phyloP scores from a whole-genome alignment of 1,140 invertebrate species.

The Sitophilus oryzae region DNA sequence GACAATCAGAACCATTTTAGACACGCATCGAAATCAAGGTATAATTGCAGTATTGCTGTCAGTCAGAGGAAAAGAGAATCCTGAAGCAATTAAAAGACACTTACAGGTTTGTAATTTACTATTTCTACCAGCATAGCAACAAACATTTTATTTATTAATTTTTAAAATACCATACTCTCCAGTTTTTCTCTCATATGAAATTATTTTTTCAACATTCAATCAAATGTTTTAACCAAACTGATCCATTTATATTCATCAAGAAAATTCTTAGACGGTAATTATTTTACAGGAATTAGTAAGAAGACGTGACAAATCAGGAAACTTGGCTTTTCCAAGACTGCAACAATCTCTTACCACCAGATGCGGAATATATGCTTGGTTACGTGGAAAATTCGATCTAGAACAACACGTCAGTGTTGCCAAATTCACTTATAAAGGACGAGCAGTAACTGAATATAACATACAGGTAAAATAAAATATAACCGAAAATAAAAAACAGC shows the following conservation, averaged over 20 bases:
- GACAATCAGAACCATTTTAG: constrained; percentile 58
- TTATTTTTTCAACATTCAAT: no score
- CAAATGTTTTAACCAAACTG: background rate
- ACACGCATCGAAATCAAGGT: constrained; percentile 63
- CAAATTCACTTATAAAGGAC: constrained; percentile 56
- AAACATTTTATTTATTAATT: no score
- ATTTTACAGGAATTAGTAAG: constrained; percentile 50
- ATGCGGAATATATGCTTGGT: constrained; percentile 66
- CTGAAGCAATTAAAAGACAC: constrained; percentile 36
- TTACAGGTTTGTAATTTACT: constrained; percentile 39
- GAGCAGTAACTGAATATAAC: constrained; percentile 63
- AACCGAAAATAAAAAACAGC: background rate
- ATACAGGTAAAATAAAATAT: constrained; percentile 54
- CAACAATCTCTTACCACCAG: constrained; percentile 53
- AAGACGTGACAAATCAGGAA: constrained; percentile 50
- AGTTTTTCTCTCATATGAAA: no score
- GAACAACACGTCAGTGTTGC: constrained; percentile 66
- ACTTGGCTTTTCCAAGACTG: constrained; percentile 55
- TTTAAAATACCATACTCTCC: no score
- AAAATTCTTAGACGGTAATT: background rate
- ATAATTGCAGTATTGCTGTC: constrained; percentile 60
- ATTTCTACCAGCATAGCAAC: no score
- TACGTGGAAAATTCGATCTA: constrained; percentile 55
- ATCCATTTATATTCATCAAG: background rate
- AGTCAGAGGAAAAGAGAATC: constrained; percentile 50